Percentiles rank a stretch among this genome's conserved stretches.
phyloP scores from a whole-genome alignment of 2,113 vertebrate genomes.

The Panthera uncia region DNA sequence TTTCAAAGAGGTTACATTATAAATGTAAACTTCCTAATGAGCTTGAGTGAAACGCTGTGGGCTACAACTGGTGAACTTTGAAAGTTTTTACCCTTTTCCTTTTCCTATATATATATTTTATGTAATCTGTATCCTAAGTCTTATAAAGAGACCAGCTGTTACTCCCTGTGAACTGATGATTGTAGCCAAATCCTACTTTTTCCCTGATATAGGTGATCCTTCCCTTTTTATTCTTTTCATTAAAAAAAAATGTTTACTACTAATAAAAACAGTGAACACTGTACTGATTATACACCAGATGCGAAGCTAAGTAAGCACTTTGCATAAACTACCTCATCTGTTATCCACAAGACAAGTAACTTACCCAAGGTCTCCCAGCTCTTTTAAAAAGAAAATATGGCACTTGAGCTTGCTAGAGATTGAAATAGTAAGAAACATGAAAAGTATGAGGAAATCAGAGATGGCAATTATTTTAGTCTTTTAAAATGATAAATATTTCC shows the following conservation, averaged over 20 bases:
- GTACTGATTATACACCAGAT: constrained; percentile 20
- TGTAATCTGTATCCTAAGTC: constrained; percentile 83
- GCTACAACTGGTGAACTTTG: constrained; percentile 85
- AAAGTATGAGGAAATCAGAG: not conserved
- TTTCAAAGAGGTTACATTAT: constrained; percentile 87
- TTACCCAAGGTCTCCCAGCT: not conserved
- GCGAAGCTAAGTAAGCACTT: not conserved
- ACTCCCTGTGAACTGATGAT: constrained; percentile 74
- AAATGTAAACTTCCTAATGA: constrained; percentile 89
- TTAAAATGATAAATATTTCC: not conserved
- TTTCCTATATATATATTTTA: constrained; percentile 82
- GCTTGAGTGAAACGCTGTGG: constrained; percentile 84
- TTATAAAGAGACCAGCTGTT: constrained; percentile 86
- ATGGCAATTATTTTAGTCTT: not conserved
- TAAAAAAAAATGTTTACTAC: constrained; percentile 72
- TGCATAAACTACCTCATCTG: constrained; percentile 47
- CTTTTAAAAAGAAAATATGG: not conserved
- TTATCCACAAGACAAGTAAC: constrained; percentile 31
- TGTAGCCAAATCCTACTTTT: constrained; percentile 76
- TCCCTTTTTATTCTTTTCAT: constrained; percentile 70
- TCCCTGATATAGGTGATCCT: constrained; percentile 69
- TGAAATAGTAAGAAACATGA: constrained; percentile 37
- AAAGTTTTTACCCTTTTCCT: constrained; percentile 83
- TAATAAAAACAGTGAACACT: constrained; percentile 40
- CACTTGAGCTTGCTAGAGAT: constrained; percentile 49